Conservation (phyloP, 1,140 invertebrate species). For the Cotesia glomerata region DNA sequence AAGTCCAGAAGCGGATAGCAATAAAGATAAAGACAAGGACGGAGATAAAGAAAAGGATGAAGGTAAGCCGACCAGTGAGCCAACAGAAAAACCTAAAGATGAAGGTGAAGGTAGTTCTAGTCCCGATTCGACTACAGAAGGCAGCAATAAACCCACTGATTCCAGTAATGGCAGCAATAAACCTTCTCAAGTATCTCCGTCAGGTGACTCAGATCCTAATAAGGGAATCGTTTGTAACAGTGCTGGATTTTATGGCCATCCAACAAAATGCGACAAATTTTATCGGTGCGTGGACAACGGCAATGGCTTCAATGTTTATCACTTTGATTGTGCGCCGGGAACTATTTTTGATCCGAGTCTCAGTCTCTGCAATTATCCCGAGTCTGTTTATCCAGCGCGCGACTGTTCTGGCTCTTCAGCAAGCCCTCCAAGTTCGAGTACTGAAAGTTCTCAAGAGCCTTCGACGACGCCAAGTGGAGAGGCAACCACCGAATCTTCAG, state of each 20-base stretch:
- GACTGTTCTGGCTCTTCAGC: constrained; percentile 48
- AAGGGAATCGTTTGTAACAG: constrained; percentile 57
- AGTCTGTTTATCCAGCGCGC: constrained; percentile 63
- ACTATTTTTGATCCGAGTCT: constrained; percentile 67
- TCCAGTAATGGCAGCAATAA: constrained; percentile 13
- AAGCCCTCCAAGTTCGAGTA: constrained; percentile 46
- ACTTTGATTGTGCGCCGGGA: constrained; percentile 64
- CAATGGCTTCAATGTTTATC: constrained; percentile 67
- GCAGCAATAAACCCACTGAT: constrained; percentile 21
- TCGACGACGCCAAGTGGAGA: constrained; percentile 5
- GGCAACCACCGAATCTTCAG: constrained; percentile 22
- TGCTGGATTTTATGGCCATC: constrained; percentile 72
- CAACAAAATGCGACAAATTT: constrained; percentile 72
- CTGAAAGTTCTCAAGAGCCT: constrained; percentile 18
- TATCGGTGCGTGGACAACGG: constrained; percentile 75
- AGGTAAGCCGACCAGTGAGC: background rate
- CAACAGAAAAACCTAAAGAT: constrained; percentile 30
- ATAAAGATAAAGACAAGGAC: background rate
- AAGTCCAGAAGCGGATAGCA: background rate
- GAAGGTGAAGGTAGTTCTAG: constrained; percentile 32
- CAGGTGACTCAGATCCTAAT: constrained; percentile 36
- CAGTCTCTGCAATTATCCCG: constrained; percentile 63
- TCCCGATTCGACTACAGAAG: constrained; percentile 10
- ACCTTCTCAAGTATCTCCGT: constrained; percentile 25
- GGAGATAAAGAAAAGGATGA: no score